Conservation (phyloP, 2,888 invertebrate genomes). For the Lepas anatifera region DNA sequence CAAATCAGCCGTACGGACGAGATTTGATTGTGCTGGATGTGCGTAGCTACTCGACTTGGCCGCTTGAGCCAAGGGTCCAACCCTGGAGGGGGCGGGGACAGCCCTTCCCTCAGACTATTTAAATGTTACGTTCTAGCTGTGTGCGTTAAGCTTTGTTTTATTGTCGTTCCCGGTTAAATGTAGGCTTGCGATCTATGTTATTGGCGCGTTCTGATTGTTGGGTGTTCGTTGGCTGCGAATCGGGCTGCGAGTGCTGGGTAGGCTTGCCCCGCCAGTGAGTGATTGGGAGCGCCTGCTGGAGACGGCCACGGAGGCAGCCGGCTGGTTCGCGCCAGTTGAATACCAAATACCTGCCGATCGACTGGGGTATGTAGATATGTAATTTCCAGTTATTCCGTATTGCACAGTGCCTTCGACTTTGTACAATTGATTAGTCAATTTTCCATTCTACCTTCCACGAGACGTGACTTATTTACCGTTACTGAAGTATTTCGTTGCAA, state of each 20-base stretch:
- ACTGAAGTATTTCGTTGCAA: neutral
- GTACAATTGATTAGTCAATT: conserved; percentile 9
- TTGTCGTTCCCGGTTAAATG: neutral
- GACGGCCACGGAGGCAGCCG: no score
- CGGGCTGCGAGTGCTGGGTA: neutral
- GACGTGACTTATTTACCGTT: neutral
- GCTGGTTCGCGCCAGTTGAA: no score
- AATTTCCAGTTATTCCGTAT: conserved; percentile 8
- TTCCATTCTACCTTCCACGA: neutral
- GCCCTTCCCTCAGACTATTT: no score
- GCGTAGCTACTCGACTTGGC: neutral
- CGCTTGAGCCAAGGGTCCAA: no score
- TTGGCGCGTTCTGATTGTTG: neutral
- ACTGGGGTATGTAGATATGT: neutral
- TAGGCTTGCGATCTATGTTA: neutral
- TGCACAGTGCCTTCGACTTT: conserved; percentile 10
- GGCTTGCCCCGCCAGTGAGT: no score
- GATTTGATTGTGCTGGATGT: neutral
- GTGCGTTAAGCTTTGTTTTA: neutral
- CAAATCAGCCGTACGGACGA: neutral
- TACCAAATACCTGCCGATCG: conserved; percentile 7
- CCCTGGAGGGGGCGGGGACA: no score
- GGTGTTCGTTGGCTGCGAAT: neutral
- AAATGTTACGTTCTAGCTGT: neutral
- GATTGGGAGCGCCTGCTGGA: no score